phyloP scores from a whole-genome alignment of 1,140 invertebrate genomes.

The Cherax destructor region DNA sequence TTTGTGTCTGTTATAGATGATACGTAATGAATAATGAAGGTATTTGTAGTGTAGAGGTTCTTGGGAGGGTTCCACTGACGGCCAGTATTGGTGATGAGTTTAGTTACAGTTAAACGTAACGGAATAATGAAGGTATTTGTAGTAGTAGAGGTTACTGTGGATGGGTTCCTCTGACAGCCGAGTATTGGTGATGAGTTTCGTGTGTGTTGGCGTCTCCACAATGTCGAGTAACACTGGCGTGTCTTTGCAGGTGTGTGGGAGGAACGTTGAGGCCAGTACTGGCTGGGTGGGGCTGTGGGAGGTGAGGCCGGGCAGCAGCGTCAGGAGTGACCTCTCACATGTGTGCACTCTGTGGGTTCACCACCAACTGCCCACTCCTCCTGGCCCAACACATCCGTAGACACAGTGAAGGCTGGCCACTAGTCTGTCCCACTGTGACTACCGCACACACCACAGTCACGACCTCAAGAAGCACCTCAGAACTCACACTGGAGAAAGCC shows the following conservation, averaged over 20 bases:
- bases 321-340: neutral
- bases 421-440: slow-evolving; percentile 52
- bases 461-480: slow-evolving; percentile 61
- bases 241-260: slow-evolving; percentile 57
- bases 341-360: slow-evolving; percentile 26
- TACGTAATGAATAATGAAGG: too few relatives aligned
- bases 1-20: too few relatives aligned
- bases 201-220: neutral
- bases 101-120: too few relatives aligned
- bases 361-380: slow-evolving; percentile 22
- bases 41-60: too few relatives aligned
- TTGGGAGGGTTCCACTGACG: too few relatives aligned
- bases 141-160: too few relatives aligned
- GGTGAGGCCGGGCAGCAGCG: neutral
- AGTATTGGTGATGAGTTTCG: too few relatives aligned
- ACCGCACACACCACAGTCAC: slow-evolving; percentile 47
- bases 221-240: slow-evolving; percentile 46
- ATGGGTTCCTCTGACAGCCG: too few relatives aligned
- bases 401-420: slow-evolving; percentile 30
- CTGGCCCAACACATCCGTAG: slow-evolving; percentile 35
- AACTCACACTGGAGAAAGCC: slow-evolving; percentile 63
- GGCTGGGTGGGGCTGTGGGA: neutral
- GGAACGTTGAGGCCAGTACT: slow-evolving; percentile 35
- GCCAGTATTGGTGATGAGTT: too few relatives aligned
- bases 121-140: too few relatives aligned